phyloP scores from a whole-genome alignment of 2,888 invertebrate genomes.

The Nyleta sp. region DNA sequence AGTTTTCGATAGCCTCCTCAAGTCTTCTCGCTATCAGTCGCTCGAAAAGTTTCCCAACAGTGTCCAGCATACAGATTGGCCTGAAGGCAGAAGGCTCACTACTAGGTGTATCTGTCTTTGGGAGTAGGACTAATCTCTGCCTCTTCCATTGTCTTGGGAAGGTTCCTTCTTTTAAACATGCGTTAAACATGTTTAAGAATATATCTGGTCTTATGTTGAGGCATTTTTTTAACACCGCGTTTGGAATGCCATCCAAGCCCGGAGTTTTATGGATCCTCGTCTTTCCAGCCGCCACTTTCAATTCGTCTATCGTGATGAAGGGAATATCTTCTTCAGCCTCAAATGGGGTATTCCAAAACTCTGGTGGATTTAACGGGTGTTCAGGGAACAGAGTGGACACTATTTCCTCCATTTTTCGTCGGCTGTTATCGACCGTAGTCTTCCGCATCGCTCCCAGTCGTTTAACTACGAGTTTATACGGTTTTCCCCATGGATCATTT shows the following conservation, averaged over 20 bases:
- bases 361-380: neutral
- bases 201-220: constrained; percentile 2
- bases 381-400: neutral
- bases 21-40: neutral
- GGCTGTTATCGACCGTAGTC: neutral
- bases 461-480: neutral
- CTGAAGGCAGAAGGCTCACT: constrained; percentile 31
- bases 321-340: constrained; percentile 24
- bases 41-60: constrained; percentile 41
- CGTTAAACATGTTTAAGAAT: constrained; percentile 31
- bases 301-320: constrained; percentile 44
- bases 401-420: neutral
- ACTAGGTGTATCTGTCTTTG: neutral
- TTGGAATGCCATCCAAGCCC: constrained; percentile 64
- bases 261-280: constrained; percentile 64
- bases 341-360: neutral
- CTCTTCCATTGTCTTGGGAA: constrained; percentile 30
- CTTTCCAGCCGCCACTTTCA: constrained; percentile 39
- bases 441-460: neutral
- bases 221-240: constrained; percentile 34
- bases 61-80: constrained; percentile 54
- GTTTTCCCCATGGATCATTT: neutral
- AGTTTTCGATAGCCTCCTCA: constrained; percentile 2
- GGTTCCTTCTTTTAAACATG: constrained; percentile 30
- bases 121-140: neutral